Evolutionary conservation across 2,797 vertebrate genomes (phyloP).

Genomic region (Crotalus adamanteus): DNA sequence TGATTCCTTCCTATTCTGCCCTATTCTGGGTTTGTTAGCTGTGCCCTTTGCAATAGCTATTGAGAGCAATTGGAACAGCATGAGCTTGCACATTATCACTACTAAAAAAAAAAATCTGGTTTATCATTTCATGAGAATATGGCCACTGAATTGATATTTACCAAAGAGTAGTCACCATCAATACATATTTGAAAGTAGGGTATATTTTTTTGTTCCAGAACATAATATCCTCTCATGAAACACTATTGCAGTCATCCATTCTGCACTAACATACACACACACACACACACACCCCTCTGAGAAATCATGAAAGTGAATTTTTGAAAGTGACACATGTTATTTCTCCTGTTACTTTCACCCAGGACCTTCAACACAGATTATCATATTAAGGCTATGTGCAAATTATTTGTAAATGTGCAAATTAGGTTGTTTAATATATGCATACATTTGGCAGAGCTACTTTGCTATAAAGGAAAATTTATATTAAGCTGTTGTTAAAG

Average conservation of each 20-base stretch:
- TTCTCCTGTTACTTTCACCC: constrained; percentile 24
- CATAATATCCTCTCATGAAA: neutral
- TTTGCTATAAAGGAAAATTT: constrained; percentile 10
- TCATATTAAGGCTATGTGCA: constrained; percentile 25
- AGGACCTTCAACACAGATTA: constrained; percentile 27
- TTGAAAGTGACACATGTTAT: constrained; percentile 21
- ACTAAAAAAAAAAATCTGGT: neutral
- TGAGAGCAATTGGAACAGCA: neutral
- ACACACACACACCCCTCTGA: neutral
- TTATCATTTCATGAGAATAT: neutral
- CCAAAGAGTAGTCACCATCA: neutral
- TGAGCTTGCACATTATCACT: neutral
- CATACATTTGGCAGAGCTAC: constrained; percentile 11
- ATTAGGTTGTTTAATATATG: constrained; percentile 36
- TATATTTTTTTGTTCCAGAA: neutral
- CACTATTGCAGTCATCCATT: neutral
- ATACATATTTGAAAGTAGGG: neutral
- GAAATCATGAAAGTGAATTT: constrained; percentile 12
- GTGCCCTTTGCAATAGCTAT: neutral
- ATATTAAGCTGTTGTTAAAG: constrained; percentile 4
- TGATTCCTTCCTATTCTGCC: neutral
- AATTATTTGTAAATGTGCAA: constrained; percentile 40
- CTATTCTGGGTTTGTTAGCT: neutral
- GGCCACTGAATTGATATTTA: neutral
- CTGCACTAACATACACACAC: neutral